These are phyloP conservation scores for Sthenelais limicola DNA, from an alignment of 2,888 invertebrate species.

Conservation along the genomic window DNA sequence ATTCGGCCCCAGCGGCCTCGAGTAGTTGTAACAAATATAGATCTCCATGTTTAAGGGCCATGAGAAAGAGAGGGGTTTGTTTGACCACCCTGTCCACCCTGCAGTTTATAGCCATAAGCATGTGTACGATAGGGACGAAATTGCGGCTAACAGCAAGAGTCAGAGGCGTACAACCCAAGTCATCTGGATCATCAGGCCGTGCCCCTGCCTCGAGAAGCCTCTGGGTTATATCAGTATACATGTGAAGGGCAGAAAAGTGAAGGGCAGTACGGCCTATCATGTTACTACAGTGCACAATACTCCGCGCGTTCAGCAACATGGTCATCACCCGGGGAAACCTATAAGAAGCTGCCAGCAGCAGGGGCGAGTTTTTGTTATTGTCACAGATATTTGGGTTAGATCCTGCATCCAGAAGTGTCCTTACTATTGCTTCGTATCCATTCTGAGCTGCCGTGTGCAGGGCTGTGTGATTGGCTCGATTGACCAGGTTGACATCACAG, in stretches of 20 bases:
- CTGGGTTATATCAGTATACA: not conserved
- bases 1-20: not conserved
- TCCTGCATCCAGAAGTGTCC: slow-evolving; percentile 8
- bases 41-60: slow-evolving; percentile 14
- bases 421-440: not conserved
- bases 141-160: slow-evolving; percentile 2
- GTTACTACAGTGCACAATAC: not conserved
- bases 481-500: not conserved
- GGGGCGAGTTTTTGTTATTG: slow-evolving; percentile 3
- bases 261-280: not conserved
- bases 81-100: slow-evolving; percentile 10
- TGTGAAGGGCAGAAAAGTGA: slow-evolving; percentile 14
- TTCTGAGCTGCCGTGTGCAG: slow-evolving; percentile 17
- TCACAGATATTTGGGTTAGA: not conserved
- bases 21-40: not conserved
- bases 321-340: not conserved
- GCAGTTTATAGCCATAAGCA: slow-evolving; percentile 8
- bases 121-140: slow-evolving; percentile 13
- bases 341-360: slow-evolving; percentile 9
- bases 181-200: not conserved
- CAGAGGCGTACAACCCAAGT: slow-evolving; percentile 4
- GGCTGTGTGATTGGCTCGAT: slow-evolving; percentile 4
- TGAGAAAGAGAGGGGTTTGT: not conserved
- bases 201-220: not conserved
- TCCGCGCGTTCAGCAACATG: slow-evolving; percentile 4